These are phyloP conservation scores for Zingel zingel DNA, from an alignment of 2,113 vertebrate genomes.

Conservation along the genomic window DNA sequence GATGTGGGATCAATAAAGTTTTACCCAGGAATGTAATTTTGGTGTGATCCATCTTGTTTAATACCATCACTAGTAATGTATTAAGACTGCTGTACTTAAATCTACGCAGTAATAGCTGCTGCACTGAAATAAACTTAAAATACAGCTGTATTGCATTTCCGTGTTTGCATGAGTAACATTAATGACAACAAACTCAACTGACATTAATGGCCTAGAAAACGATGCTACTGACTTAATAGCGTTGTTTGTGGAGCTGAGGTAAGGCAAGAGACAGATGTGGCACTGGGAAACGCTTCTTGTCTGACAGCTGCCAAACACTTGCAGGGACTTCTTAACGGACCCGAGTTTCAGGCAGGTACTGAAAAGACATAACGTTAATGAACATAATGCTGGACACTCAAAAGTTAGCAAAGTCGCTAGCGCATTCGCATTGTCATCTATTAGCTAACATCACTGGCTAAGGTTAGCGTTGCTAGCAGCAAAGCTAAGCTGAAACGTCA, in stretches of 20 bases:
- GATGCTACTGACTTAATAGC: conserved; percentile 14
- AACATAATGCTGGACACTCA: background rate
- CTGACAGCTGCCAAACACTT: conserved; percentile 5
- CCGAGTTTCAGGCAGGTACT: conserved; percentile 9
- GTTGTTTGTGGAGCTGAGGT: conserved; percentile 5
- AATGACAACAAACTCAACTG: background rate
- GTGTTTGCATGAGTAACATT: background rate
- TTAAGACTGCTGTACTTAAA: background rate
- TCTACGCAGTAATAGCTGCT: background rate
- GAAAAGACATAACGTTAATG: background rate
- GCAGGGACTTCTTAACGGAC: background rate
- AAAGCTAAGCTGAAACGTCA: background rate
- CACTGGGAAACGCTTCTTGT: background rate
- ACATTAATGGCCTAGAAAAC: conserved; percentile 11
- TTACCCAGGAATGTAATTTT: background rate
- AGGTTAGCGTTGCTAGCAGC: background rate
- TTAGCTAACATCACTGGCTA: conserved; percentile 6
- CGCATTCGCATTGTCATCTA: background rate
- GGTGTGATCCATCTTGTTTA: background rate
- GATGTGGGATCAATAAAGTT: too few relatives aligned
- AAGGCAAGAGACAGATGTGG: background rate
- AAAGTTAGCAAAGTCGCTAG: conserved; percentile 49
- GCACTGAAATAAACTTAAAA: background rate
- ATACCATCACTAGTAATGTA: background rate
- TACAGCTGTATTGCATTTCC: background rate